Evolutionary conservation across 2,113 vertebrate genomes (phyloP).

Genomic region (Oreotragus oreotragus): DNA sequence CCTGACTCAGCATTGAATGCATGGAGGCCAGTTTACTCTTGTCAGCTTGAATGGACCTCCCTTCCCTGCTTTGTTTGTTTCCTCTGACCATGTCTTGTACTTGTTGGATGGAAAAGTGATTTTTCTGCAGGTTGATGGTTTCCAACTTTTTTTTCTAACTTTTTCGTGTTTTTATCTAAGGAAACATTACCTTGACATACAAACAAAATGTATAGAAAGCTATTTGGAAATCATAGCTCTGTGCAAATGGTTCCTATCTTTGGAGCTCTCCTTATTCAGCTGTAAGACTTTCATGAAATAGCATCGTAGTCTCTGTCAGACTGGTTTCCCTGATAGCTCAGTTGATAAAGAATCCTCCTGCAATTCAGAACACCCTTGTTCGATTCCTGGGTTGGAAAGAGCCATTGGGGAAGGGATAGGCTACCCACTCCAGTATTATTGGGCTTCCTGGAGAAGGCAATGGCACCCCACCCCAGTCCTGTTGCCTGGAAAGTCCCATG

Average conservation of each 20-base stretch:
- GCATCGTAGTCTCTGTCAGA: neutral
- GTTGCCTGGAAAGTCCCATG: no score
- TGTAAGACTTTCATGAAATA: neutral
- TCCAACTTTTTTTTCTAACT: neutral
- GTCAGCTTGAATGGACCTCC: neutral
- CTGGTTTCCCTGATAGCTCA: neutral
- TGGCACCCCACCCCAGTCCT: no score
- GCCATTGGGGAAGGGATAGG: neutral
- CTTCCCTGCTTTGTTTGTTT: neutral
- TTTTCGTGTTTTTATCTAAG: neutral
- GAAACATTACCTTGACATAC: neutral
- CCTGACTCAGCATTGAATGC: neutral
- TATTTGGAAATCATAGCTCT: neutral
- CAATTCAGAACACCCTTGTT: neutral
- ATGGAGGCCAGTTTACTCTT: neutral
- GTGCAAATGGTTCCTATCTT: neutral
- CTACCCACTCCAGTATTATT: neutral
- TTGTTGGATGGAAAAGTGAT: neutral
- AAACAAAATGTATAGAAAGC: neutral
- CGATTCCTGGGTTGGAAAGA: neutral
- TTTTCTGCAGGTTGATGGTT: neutral
- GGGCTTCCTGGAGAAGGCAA: neutral
- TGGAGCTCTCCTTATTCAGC: neutral
- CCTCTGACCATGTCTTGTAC: neutral
- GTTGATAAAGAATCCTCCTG: neutral